Evolutionary conservation across 2,113 vertebrate species (phyloP), one percentile per base, ranked within the genome.

Genomic region (Hemibagrus wyckioides): DNA sequence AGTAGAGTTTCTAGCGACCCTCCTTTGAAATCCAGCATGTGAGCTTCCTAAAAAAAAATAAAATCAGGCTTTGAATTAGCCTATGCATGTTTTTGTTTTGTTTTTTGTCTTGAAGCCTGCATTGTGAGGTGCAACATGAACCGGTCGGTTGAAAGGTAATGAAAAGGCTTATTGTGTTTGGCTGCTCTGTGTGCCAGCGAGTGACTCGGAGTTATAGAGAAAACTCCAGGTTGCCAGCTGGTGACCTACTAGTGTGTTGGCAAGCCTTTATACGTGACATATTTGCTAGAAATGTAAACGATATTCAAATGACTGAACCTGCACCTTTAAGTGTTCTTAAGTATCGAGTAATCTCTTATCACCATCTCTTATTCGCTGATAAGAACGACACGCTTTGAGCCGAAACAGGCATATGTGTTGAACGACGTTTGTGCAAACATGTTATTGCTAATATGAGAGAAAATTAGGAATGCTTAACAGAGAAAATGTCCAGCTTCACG

Each of bases 91-190:
- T 69, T 69, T 36, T 36, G 0, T 4, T 13, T 19, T 41, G 36
- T 69, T 69, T 36, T 75, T 48, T 82, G 17, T 61, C 33, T 56
- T 80, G 85, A 65, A 11, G 76, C 39, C 50, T 30, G 84, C 48
- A 76, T 87, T 87, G 86, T 41, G 41, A 83, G 86, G 25, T 71
- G 87, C 69, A 89, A 67, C 84, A 69, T n/a, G 75, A 87, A 81
- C 67, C 69, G 83, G 71, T 63, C 8, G 65, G 85, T 76, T 87
- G 82, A 87, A 88, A 79, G 57, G 59, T 87, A 89, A 86, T 89
- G 88, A 89, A 89, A 90, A 86, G 86, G 23, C 67, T 85, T 84
- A 81, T 90, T 91, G 88, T 91, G 85, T 90, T n/a, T 33, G 67
- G 54, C 25, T n/a, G 52, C 25, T 44, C 44, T 10, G 15, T 52